These are phyloP conservation scores for Hydraecia micacea DNA, from an alignment of 2,888 invertebrate species.

Conservation along the genomic window DNA sequence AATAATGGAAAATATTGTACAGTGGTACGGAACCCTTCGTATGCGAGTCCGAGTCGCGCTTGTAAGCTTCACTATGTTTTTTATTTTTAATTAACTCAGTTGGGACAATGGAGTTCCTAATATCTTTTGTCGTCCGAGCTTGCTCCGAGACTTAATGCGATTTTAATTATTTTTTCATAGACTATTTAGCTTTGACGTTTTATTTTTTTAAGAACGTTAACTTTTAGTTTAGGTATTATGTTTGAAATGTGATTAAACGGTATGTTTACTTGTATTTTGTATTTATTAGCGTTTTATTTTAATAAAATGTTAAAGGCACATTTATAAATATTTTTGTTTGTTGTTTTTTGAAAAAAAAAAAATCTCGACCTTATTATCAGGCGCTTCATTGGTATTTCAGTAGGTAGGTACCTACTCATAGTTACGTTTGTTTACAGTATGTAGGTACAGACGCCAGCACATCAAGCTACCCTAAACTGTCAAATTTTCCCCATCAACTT, in stretches of 20 bases:
- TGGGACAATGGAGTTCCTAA: constrained; percentile 48
- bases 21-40: background rate
- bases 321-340: background rate
- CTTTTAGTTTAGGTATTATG: constrained; percentile 10
- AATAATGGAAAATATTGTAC: background rate
- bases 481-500: too few species aligned
- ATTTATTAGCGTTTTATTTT: background rate
- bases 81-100: constrained; percentile 48
- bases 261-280: constrained; percentile 1
- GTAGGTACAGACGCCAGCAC: too few species aligned
- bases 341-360: background rate
- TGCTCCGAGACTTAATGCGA: constrained; percentile 48
- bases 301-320: background rate
- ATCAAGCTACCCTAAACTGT: too few species aligned
- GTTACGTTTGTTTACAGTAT: background rate
- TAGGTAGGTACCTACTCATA: background rate
- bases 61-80: constrained; percentile 10
- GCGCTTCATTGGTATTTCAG: background rate
- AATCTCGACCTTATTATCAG: too few species aligned
- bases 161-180: constrained; percentile 49
- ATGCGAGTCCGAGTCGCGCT: too few species aligned
- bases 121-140: constrained; percentile 31
- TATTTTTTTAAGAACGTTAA: constrained; percentile 8
- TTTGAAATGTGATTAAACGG: constrained; percentile 21
- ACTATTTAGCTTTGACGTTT: constrained; percentile 20